A percentile compares a stretch with the other conserved stretches of the same genome.
Evolutionary conservation across 2,888 invertebrate genomes (phyloP).

Genomic region (Slavum lentiscoides): DNA sequence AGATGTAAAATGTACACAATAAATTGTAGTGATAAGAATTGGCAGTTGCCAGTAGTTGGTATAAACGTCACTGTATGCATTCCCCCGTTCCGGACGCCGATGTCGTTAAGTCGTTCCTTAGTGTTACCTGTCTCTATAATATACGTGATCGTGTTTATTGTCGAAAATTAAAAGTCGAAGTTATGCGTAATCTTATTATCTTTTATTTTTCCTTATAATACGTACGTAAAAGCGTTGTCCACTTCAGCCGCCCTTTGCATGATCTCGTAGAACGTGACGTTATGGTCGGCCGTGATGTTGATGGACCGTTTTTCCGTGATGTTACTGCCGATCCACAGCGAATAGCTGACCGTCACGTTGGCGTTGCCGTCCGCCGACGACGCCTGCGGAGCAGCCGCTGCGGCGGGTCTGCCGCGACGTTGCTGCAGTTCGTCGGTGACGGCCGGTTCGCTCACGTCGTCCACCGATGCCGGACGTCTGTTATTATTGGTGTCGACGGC

Average conservation of each 20-base stretch:
- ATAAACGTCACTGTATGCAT: too few relatives aligned
- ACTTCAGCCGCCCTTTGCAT: conserved; percentile 78
- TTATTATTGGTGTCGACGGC: not conserved
- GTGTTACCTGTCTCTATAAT: too few relatives aligned
- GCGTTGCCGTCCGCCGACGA: not conserved
- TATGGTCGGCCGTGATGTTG: conserved; percentile 74
- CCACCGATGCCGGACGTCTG: not conserved
- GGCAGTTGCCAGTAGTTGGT: too few relatives aligned
- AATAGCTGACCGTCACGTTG: conserved; percentile 78
- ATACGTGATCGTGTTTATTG: too few relatives aligned
- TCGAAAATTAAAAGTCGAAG: too few relatives aligned
- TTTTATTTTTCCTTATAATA: too few relatives aligned
- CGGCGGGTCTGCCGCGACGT: not conserved
- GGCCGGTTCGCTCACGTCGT: conserved; percentile 14
- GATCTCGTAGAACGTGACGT: conserved; percentile 66
- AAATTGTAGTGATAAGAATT: too few relatives aligned
- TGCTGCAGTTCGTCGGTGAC: conserved; percentile 6
- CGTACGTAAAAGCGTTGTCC: conserved; percentile 62
- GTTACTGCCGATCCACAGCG: conserved; percentile 86
- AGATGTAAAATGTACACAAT: too few relatives aligned
- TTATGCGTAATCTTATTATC: too few relatives aligned
- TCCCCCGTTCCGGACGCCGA: too few relatives aligned
- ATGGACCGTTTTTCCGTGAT: conserved; percentile 80
- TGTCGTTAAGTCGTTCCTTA: too few relatives aligned
- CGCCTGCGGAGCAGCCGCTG: not conserved